Percentiles rank a stretch among this genome's conserved stretches.
Conservation (phyloP, 2,888 invertebrate genomes). For the Microctonus aethiopoides region DNA sequence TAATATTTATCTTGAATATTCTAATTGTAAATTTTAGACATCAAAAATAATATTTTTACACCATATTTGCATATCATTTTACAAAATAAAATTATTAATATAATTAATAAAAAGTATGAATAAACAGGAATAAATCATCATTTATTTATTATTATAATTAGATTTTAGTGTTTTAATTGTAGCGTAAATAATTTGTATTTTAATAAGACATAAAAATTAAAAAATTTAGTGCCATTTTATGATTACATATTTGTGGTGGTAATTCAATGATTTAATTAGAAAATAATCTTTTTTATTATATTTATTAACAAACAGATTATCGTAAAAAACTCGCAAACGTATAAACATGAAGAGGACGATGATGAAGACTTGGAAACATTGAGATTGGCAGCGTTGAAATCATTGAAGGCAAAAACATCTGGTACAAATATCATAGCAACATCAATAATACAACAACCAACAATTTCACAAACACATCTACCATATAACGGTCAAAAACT, state of each 20-base stretch:
- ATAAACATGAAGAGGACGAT: conserved; percentile 65
- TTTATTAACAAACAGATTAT: no score
- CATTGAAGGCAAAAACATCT: conserved; percentile 55
- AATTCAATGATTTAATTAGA: no score
- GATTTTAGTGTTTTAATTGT: no score
- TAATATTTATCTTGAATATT: neutral
- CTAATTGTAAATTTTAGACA: neutral
- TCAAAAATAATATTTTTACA: neutral
- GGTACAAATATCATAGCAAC: conserved; percentile 36
- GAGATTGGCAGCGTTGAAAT: conserved; percentile 68
- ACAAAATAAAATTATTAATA: neutral
- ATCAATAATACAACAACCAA: conserved; percentile 36
- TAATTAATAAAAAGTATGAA: neutral
- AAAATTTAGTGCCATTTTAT: no score
- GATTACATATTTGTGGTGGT: no score
- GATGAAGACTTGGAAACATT: conserved; percentile 70
- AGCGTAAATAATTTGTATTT: no score
- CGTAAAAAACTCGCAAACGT: conserved; percentile 44
- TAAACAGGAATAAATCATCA: neutral
- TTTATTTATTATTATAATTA: neutral
- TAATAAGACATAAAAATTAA: no score
- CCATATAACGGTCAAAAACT: conserved; percentile 47
- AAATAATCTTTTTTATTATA: no score
- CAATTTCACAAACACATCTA: conserved; percentile 12
- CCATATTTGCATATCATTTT: neutral